Evolutionary conservation across 2,888 invertebrate genomes (phyloP).

Genomic region (Xestia ashworthii): DNA sequence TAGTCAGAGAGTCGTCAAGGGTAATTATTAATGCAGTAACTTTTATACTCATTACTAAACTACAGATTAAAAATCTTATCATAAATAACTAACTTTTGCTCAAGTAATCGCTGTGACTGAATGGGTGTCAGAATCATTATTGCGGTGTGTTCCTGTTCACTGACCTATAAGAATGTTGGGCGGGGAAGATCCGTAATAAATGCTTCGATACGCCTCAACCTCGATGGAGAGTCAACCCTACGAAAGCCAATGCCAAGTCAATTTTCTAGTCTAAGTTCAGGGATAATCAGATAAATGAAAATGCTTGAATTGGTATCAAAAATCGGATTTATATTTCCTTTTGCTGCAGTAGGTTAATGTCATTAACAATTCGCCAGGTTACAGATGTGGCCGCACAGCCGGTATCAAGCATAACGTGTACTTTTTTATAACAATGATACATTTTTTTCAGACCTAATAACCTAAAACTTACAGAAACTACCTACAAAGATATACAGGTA

Average conservation of each 20-base stretch:
- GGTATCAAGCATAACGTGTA: constrained; percentile 89
- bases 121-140: neutral
- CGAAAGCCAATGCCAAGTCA: neutral
- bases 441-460: constrained; percentile 89
- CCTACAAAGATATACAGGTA: constrained; percentile 90
- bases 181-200: neutral
- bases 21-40: no score
- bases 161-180: neutral
- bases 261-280: neutral
- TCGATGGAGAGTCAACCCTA: neutral
- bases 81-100: neutral
- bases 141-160: neutral
- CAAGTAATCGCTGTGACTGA: neutral
- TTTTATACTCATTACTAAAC: no score
- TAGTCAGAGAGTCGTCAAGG: no score
- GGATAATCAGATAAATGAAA: constrained; percentile 72
- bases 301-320: constrained; percentile 86
- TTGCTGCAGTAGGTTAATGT: constrained; percentile 86
- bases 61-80: no score
- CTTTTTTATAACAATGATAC: constrained; percentile 90
- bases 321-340: constrained; percentile 90
- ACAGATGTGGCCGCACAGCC: constrained; percentile 88
- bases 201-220: neutral
- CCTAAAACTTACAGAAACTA: constrained; percentile 88
- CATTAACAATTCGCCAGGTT: constrained; percentile 88